Percentiles rank a stretch among this genome's conserved stretches.
Conservation (phyloP, 2,113 vertebrate genomes). For the Ginglymostoma cirratum region DNA sequence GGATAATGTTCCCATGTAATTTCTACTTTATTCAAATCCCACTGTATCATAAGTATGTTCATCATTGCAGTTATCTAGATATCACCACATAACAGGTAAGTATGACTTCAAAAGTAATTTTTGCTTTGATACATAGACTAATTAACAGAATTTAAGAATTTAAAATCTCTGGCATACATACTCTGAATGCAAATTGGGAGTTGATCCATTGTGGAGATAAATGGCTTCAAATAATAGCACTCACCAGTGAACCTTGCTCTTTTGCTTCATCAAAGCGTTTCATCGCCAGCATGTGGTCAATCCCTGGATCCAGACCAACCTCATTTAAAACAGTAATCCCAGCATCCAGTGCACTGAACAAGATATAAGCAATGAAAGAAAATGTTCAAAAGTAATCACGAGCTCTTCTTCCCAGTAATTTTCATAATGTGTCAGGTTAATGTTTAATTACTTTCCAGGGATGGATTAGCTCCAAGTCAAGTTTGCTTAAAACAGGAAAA, state of each 20-base stretch:
- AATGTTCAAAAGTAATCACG: not conserved
- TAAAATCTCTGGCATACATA: not conserved
- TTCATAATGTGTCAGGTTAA: not conserved
- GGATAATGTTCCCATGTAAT: not conserved
- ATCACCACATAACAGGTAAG: not conserved
- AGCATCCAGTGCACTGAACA: constrained; percentile 72
- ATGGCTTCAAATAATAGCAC: constrained; percentile 42
- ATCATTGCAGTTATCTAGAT: not conserved
- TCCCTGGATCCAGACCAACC: constrained; percentile 94
- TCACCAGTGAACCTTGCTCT: constrained; percentile 82
- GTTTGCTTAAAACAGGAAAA: no score
- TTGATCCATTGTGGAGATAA: no score
- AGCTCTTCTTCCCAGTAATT: not conserved
- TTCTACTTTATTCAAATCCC: not conserved
- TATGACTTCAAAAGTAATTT: not conserved
- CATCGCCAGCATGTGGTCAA: constrained; percentile 97
- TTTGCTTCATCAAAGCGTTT: constrained; percentile 87
- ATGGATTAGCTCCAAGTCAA: no score
- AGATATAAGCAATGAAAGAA: not conserved
- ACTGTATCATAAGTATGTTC: no score
- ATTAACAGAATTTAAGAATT: not conserved
- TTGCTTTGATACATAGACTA: not conserved
- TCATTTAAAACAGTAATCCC: constrained; percentile 84
- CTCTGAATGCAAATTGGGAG: not conserved
- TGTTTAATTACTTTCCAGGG: no score